Percentiles rank a stretch among this genome's conserved stretches.
phyloP scores from a whole-genome alignment of 2,888 invertebrate species.

The Drosophila koepferae region DNA sequence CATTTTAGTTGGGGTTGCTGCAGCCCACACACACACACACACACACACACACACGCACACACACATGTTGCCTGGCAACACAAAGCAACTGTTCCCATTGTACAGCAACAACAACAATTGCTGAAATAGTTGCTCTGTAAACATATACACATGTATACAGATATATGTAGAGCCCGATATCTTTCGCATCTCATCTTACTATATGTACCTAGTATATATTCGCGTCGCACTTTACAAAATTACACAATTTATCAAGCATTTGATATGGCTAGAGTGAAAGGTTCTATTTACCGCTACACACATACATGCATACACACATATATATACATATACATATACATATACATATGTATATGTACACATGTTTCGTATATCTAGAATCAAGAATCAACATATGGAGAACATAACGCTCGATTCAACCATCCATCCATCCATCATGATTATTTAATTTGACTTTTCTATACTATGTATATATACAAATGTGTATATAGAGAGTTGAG shows the following conservation, averaged over 20 bases:
- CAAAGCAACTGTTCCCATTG: slow-evolving; percentile 28
- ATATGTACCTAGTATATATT: neutral
- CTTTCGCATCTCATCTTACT: slow-evolving; percentile 2
- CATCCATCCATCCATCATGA: slow-evolving; percentile 3
- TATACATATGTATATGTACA: neutral
- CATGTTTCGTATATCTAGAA: neutral
- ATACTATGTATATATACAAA: neutral
- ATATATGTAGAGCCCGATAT: slow-evolving; percentile 10
- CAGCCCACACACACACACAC: slow-evolving; percentile 1
- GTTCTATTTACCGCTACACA: neutral
- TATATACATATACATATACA: no score
- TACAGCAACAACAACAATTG: slow-evolving; percentile 6
- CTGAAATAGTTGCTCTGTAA: neutral
- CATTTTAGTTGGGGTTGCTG: slow-evolving; percentile 36
- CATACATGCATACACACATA: neutral
- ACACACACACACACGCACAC: neutral
- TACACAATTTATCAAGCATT: neutral
- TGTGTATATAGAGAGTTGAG: neutral
- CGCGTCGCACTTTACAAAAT: slow-evolving; percentile 1
- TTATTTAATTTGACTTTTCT: neutral
- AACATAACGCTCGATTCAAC: neutral
- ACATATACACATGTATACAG: neutral
- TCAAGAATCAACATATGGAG: slow-evolving; percentile 2
- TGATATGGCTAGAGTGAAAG: neutral
- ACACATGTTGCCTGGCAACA: slow-evolving; percentile 37